Conservation (phyloP, 1,140 invertebrate species). For the Ooceraea biroi region DNA sequence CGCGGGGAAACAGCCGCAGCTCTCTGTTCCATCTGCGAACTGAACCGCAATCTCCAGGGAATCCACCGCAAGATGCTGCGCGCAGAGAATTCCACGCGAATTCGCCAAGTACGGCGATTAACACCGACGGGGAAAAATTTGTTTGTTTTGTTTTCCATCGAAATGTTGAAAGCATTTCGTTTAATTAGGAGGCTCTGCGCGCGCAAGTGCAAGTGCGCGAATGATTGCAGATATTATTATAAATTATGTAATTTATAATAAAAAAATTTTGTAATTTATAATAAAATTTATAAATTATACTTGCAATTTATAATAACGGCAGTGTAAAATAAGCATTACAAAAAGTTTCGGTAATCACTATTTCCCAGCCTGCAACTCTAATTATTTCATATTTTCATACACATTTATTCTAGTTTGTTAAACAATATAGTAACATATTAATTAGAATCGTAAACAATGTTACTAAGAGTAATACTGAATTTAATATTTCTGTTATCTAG, state of each 20-base stretch:
- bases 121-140: slow-evolving; percentile 5
- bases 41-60: slow-evolving; percentile 68
- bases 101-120: slow-evolving; percentile 56
- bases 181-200: not conserved
- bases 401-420: not conserved
- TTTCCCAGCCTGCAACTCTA: not conserved
- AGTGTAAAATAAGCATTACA: not conserved
- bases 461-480: not conserved
- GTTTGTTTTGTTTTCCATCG: not conserved
- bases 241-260: slow-evolving; percentile 5
- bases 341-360: not conserved
- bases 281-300: too few relatives aligned
- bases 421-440: slow-evolving; percentile 13
- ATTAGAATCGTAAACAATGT: not conserved
- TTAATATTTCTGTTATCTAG: not conserved
- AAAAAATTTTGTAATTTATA: too few relatives aligned
- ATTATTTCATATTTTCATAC: not conserved
- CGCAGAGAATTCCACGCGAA: slow-evolving; percentile 55
- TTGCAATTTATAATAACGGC: too few relatives aligned
- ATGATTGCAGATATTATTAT: not conserved
- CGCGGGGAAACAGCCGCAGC: slow-evolving; percentile 54
- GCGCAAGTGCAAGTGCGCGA: too few relatives aligned
- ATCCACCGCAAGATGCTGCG: slow-evolving; percentile 48
- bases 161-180: not conserved
- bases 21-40: slow-evolving; percentile 67